Base-by-base conservation (phyloP, 2,888 invertebrate species). In the Notocelia uddmanniana region DNA sequence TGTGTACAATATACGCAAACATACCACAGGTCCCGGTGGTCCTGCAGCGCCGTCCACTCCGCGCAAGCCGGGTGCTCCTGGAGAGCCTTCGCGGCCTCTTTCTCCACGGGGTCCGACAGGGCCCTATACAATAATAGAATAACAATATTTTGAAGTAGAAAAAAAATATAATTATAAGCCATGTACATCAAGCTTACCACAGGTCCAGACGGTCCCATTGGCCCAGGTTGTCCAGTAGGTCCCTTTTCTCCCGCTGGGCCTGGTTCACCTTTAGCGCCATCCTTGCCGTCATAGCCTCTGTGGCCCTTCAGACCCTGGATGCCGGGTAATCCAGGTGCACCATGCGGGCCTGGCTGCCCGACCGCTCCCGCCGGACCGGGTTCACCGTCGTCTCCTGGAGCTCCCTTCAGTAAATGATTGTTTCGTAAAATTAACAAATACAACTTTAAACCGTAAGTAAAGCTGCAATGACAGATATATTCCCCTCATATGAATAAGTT, bases 251-350 rank as follows among this genome's bases (percentile, higher is more conserved):
- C 98, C 3, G 92, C 69, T 1, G 92, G 83, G 0, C 98, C 98
- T 84, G 96, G 96, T 78, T 97, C 97, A 5, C 98, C 98, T 87
- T 97, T 98, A 3, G 95, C 90, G 0, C 98, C 98, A 81, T 97
- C 97, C 71, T 96, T 89, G 21, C 98, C 98, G 59, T 94, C 95
- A 79, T 96, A 97, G 1, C 98, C 98, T 63, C 97, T 94, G 85
- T 98, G 97, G 0, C 98, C 98, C 88, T 98, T 98, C 0, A 95
- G 86, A 2, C 98, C 98, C 2, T 97, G 97, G 6, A 97, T 90
- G 0, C 97, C 97, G 0, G 97, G 97, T 87, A 97, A 93, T 50
- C 98, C 95, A 0, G 95, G 94, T 10, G 95, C 86, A 0, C 98
- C 98, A 77, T 97, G 93, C 0, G 96, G 94, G 0, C 98, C 98